These are phyloP conservation scores for Beaufortia kweichowensis DNA, from an alignment of 2,113 vertebrate genomes.

Conservation along the genomic window DNA sequence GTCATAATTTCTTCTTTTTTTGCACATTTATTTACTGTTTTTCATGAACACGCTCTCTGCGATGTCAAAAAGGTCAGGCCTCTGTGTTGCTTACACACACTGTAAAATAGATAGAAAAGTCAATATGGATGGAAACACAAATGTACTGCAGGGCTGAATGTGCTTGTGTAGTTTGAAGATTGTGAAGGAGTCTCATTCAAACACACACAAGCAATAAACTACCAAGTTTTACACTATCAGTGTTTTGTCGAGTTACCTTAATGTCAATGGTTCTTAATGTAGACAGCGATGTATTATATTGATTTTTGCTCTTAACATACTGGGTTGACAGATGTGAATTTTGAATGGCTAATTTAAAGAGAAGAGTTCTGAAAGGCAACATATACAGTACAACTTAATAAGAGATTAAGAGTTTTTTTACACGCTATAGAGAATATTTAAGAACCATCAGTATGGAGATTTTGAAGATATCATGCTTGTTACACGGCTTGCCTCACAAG, in stretches of 20 bases:
- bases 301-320: no score
- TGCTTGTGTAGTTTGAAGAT: conserved; percentile 46
- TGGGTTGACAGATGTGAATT: no score
- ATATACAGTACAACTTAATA: no score
- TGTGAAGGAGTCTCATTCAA: conserved; percentile 36
- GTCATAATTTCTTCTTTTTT: conserved; percentile 28
- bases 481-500: no score
- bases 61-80: not conserved
- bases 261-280: not conserved
- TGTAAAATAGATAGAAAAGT: conserved; percentile 27
- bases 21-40: conserved; percentile 20
- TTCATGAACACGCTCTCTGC: not conserved
- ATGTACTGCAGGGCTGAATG: conserved; percentile 16
- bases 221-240: conserved; percentile 53
- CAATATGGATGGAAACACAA: conserved; percentile 3
- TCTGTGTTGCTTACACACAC: conserved; percentile 8
- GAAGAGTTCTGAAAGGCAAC: no score
- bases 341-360: no score
- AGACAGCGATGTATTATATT: no score
- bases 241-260: not conserved
- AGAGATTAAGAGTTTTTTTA: no score
- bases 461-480: no score
- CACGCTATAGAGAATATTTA: no score
- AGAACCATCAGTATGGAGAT: no score
- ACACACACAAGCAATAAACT: conserved; percentile 57